Evolutionary conservation across 2,888 invertebrate species (phyloP).

Genomic region (Nemurella pictetii): DNA sequence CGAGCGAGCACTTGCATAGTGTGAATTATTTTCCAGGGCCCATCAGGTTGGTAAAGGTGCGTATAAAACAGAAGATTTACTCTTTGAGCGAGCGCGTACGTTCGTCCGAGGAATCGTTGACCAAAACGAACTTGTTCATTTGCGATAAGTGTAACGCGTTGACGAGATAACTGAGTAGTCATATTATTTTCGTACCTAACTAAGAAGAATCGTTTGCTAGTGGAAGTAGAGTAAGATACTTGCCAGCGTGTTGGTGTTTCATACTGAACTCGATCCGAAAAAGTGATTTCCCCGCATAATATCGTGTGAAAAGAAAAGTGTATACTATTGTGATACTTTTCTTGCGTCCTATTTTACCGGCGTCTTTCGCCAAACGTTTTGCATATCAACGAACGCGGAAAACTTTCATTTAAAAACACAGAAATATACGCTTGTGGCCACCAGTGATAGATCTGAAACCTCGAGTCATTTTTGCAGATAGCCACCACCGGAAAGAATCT

Average conservation of each 20-base stretch:
- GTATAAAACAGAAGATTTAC: conserved; percentile 12
- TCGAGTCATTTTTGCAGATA: background rate
- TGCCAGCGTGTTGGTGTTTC: background rate
- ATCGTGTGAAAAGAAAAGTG: background rate
- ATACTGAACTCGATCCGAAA: background rate
- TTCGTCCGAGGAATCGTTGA: background rate
- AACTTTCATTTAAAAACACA: background rate
- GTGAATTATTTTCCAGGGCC: conserved; percentile 42
- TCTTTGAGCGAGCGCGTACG: no score
- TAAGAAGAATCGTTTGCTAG: background rate
- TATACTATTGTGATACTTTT: background rate
- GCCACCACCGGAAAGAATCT: background rate
- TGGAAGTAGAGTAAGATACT: background rate
- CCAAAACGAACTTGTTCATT: conserved; percentile 4
- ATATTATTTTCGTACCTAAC: conserved; percentile 10
- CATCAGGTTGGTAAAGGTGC: conserved; percentile 40
- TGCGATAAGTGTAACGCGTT: background rate
- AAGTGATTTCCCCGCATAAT: conserved; percentile 9
- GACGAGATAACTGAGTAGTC: background rate
- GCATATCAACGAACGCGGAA: conserved; percentile 36
- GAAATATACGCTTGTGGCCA: conserved; percentile 27
- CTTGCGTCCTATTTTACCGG: background rate
- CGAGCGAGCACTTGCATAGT: conserved; percentile 31
- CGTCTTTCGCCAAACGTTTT: conserved; percentile 24
- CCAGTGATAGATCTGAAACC: conserved; percentile 38